Evolutionary conservation across 2,888 invertebrate genomes (phyloP).

Genomic region (Odontothrips loti): DNA sequence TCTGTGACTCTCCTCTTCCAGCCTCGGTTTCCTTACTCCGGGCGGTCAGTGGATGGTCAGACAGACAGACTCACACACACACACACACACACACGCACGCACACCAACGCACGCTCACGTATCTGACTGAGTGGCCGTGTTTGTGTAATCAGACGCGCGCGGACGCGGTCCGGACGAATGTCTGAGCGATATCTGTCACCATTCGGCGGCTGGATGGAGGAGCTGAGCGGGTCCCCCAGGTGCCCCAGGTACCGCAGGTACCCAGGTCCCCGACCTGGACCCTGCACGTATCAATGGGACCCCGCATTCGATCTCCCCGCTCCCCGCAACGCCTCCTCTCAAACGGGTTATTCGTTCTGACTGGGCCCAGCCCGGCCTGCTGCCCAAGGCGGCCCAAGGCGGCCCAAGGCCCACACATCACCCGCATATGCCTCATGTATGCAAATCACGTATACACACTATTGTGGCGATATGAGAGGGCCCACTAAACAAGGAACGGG

Average conservation of each 20-base stretch:
- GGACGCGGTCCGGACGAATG: not conserved
- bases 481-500: not conserved
- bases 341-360: not conserved
- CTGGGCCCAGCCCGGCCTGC: not conserved
- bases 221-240: not conserved
- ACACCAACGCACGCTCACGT: too few relatives aligned
- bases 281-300: not conserved
- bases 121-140: not conserved
- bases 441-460: slow-evolving; percentile 7
- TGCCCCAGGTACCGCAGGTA: too few relatives aligned
- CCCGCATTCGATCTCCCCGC: not conserved
- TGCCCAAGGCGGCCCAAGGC: not conserved
- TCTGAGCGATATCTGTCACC: slow-evolving; percentile 22
- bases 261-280: too few relatives aligned
- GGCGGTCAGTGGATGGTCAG: too few relatives aligned
- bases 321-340: not conserved
- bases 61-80: too few relatives aligned
- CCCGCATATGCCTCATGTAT: not conserved
- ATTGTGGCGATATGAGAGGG: not conserved
- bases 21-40: too few relatives aligned
- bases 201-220: not conserved
- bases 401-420: slow-evolving; percentile 3
- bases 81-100: too few relatives aligned
- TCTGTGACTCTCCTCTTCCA: too few relatives aligned
- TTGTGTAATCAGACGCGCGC: not conserved